Percentiles rank a stretch among this genome's conserved stretches.
These are phyloP conservation scores for Biston stratarius DNA, from an alignment of 2,888 invertebrate species.

Conservation along the genomic window DNA sequence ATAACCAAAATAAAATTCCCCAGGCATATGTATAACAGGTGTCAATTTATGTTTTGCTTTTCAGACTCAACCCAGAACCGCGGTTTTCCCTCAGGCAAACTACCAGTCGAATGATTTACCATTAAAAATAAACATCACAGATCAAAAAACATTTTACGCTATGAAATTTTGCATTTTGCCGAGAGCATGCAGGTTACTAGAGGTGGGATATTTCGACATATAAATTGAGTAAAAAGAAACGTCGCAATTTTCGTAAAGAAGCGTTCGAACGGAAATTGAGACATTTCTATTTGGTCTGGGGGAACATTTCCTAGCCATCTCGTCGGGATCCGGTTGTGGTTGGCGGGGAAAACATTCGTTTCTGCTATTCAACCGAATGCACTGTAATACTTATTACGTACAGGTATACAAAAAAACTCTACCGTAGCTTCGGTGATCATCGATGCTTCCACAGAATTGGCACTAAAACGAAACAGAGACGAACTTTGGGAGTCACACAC, in stretches of 20 bases:
- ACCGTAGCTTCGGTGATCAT: conserved; percentile 17
- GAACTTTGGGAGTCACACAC: background rate
- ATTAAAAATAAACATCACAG: conserved; percentile 37
- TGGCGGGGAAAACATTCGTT: conserved; percentile 63
- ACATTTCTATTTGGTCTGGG: conserved; percentile 82
- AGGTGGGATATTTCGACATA: conserved; percentile 58
- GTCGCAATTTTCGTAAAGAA: conserved; percentile 64
- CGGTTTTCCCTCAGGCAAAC: conserved; percentile 35
- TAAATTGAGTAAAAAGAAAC: conserved; percentile 63
- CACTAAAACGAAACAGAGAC: conserved; percentile 21
- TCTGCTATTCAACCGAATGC: conserved; percentile 54
- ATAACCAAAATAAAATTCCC: background rate
- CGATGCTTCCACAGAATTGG: conserved; percentile 20
- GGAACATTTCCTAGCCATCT: conserved; percentile 75
- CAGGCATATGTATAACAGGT: conserved; percentile 15
- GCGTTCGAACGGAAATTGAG: conserved; percentile 78
- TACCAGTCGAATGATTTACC: conserved; percentile 37
- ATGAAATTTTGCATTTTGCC: conserved; percentile 37
- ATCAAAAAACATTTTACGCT: conserved; percentile 27
- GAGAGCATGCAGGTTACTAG: conserved; percentile 47
- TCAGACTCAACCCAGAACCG: conserved; percentile 24
- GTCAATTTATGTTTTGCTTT: conserved; percentile 20
- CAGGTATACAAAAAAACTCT: conserved; percentile 11
- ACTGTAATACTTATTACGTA: conserved; percentile 42
- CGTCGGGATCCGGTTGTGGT: conserved; percentile 68